These are phyloP conservation scores for Geodia barretti DNA, from an alignment of 37 sponge, comb jelly and placozoan species.

Conservation along the genomic window DNA sequence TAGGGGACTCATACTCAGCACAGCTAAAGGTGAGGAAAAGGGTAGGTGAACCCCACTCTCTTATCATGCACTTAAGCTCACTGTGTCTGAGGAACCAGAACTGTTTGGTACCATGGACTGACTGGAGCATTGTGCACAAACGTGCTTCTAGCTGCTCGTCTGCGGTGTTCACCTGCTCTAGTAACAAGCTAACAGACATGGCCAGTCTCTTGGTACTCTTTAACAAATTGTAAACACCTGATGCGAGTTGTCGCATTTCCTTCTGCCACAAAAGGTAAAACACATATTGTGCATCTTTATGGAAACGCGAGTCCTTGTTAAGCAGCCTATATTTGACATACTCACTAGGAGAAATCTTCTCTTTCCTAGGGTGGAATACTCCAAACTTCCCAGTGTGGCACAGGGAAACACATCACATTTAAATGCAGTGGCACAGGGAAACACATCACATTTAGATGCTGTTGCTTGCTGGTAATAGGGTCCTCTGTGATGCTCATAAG, in stretches of 20 bases:
- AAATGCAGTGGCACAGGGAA: no score
- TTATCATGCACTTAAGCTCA: conserved; percentile 54
- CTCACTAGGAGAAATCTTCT: no score
- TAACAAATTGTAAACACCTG: conserved; percentile 52
- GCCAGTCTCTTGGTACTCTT: conserved; percentile 7
- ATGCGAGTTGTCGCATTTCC: conserved; percentile 29
- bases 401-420: no score
- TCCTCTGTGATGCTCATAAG: conserved; percentile 49
- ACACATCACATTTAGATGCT: conserved; percentile 38
- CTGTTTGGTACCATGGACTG: conserved; percentile 53
- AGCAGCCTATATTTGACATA: conserved; percentile 42
- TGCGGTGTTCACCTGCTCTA: not conserved
- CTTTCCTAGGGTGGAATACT: conserved; percentile 43
- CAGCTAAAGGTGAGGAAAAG: no score
- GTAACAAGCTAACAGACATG: no score
- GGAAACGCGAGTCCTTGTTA: conserved; percentile 55
- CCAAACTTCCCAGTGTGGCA: conserved; percentile 60
- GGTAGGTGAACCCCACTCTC: no score
- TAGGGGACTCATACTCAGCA: no score
- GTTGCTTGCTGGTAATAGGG: conserved; percentile 32
- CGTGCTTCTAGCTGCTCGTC: conserved; percentile 21
- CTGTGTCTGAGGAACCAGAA: conserved; percentile 44
- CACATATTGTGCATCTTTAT: conserved; percentile 51
- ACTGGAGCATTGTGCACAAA: conserved; percentile 32
- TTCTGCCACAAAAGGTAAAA: conserved; percentile 50